Evolutionary conservation across 2,797 vertebrate species (phyloP), one percentile per base, ranked within the genome.

Genomic region (Ispidina picta): DNA sequence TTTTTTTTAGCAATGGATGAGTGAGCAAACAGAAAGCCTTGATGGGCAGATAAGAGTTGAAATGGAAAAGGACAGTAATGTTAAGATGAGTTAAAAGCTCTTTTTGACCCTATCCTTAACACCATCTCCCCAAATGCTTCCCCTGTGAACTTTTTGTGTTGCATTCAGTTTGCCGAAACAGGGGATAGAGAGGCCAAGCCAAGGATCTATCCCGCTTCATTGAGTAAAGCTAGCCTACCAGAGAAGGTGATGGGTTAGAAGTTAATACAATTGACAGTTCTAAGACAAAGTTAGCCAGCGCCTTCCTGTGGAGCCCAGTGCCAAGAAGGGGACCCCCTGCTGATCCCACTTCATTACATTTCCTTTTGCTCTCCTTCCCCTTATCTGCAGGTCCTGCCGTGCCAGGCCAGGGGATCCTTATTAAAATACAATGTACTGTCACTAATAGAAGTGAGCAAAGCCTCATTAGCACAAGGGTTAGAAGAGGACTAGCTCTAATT

Each of bases 91-190:
- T 97, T 97, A 97, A 97, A 97, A 97, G 97, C 97, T 96, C 96
- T 96, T 93, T 90, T 92, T 92, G 91, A 96, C 96, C 91, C 93
- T 85, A 89, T 93, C 85, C 94, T 94, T 96, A 90, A 91, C 84
- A 76, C 96, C 85, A 95, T 90, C 93, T 96, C 94, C 88, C 96
- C 66, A 91, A 92, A 93, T 39, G 68, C 92, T 88, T 94, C 91
- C 94, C 97, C 95, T 97, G 96, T 98, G 98, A 98, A 98, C 97
- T 97, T 97, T 97, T 80, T 97, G 96, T 96, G 96, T 97, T 97
- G 95, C 89, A 95, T 98, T 98, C 97, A 95, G 95, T 94, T 96
- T 91, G 80, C 93, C 93, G 81, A 94, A 96, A 95, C 25, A 94
- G 95, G 75, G 96, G 89, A 83, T 56, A 87, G 96, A 96, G 95